phyloP scores from a whole-genome alignment of 2,797 vertebrate species.

The Heliangelus exortis region DNA sequence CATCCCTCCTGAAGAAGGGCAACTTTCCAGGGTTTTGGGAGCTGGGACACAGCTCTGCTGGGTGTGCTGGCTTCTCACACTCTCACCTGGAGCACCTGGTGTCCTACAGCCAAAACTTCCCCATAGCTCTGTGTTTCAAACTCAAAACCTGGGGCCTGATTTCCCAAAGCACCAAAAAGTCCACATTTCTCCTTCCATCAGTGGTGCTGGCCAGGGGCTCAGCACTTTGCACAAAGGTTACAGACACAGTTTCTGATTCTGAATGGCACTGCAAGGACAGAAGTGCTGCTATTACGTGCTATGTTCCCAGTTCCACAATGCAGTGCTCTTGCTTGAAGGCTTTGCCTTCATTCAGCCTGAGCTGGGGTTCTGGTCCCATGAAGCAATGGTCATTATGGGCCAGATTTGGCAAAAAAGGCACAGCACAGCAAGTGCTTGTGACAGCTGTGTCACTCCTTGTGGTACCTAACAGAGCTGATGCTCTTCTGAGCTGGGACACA shows the following conservation, averaged over 20 bases:
- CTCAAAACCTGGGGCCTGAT: not conserved
- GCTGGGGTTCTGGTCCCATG: not conserved
- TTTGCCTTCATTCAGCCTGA: not conserved
- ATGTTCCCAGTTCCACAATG: accelerated
- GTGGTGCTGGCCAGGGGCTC: not conserved
- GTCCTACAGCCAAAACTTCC: not conserved
- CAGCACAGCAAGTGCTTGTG: not conserved
- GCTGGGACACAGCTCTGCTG: not conserved
- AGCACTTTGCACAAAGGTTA: accelerated
- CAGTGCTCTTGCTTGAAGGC: not conserved
- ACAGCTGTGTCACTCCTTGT: no score
- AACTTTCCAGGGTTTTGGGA: not conserved
- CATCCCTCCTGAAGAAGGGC: not conserved
- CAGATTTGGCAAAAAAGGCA: not conserved
- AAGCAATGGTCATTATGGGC: not conserved
- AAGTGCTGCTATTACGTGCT: accelerated
- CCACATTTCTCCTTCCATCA: not conserved
- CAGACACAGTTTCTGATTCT: accelerated
- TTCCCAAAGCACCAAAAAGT: not conserved
- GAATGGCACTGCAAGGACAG: not conserved
- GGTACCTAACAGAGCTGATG: not conserved
- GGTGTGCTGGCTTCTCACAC: accelerated
- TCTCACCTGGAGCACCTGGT: not conserved
- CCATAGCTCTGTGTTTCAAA: accelerated
- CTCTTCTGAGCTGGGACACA: not conserved